These are phyloP conservation scores for Agrochola lychnidis DNA, from an alignment of 2,888 invertebrate species.

Conservation along the genomic window DNA sequence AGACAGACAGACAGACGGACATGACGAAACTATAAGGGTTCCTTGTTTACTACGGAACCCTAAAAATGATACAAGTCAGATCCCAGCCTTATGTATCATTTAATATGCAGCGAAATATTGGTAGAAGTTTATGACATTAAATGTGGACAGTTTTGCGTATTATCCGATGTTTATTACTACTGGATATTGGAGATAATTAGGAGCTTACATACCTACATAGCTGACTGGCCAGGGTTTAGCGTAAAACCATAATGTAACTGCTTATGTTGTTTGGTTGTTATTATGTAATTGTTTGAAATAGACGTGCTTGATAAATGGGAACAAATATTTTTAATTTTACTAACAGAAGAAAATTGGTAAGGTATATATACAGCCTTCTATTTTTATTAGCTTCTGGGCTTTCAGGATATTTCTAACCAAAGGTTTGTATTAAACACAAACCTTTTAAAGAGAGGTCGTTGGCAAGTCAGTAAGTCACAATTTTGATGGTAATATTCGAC, in stretches of 20 bases:
- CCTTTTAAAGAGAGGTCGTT: neutral
- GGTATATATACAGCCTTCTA: neutral
- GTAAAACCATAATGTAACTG: neutral
- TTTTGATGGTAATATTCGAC: neutral
- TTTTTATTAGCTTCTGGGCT: neutral
- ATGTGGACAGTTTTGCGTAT: constrained; percentile 29
- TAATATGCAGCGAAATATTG: constrained; percentile 3
- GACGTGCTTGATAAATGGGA: neutral
- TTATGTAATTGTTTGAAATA: neutral
- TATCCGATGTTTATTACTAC: constrained; percentile 18
- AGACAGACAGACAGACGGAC: too few relatives aligned
- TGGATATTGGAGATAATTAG: constrained; percentile 25
- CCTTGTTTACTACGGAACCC: too few relatives aligned
- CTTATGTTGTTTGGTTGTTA: neutral
- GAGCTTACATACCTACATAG: neutral
- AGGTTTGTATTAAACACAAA: neutral
- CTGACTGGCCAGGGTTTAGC: neutral
- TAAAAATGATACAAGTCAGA: neutral
- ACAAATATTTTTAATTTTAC: neutral
- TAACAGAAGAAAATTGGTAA: neutral
- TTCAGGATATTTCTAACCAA: neutral
- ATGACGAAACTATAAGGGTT: too few relatives aligned
- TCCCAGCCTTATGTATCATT: constrained; percentile 20
- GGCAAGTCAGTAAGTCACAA: neutral
- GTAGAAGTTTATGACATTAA: neutral